Percentiles rank a stretch among this genome's conserved stretches.
phyloP scores from a whole-genome alignment of 2,113 vertebrate genomes.

The Nannobrachium achirus region DNA sequence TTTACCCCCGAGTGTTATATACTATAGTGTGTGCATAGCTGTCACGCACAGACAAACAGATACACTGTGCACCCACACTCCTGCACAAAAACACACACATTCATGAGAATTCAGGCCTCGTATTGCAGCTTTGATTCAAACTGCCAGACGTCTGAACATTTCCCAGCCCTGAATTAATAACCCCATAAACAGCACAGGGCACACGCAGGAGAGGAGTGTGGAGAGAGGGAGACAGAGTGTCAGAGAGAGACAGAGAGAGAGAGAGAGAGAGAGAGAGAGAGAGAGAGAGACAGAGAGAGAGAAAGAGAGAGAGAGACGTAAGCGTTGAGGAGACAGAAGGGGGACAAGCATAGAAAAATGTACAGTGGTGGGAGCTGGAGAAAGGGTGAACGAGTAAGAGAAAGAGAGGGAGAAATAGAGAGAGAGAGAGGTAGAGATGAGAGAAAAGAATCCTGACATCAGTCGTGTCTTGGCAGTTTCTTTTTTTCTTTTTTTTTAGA shows the following conservation, averaged over 20 bases:
- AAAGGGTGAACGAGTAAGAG: background rate
- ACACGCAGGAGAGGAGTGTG: background rate
- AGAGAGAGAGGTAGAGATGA: slow-evolving; percentile 32
- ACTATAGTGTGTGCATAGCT: too few species aligned
- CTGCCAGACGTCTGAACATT: slow-evolving; percentile 39
- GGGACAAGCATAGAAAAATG: background rate
- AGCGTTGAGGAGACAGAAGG: slow-evolving; percentile 36
- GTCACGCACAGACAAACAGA: background rate
- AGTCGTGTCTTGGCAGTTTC: slow-evolving; percentile 46
- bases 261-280: background rate
- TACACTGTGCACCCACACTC: slow-evolving; percentile 1
- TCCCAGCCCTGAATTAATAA: slow-evolving; percentile 47
- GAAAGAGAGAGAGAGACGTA: slow-evolving; percentile 4
- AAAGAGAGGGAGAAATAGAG: slow-evolving; percentile 18
- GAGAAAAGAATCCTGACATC: slow-evolving; percentile 53
- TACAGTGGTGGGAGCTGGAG: background rate
- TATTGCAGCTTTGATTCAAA: slow-evolving; percentile 54
- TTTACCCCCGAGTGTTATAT: too few species aligned
- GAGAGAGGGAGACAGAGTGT: background rate
- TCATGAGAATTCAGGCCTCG: slow-evolving; percentile 45
- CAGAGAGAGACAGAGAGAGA: background rate
- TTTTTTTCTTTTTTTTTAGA: slow-evolving; percentile 30
- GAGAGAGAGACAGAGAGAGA: too few species aligned
- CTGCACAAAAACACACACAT: slow-evolving; percentile 18
- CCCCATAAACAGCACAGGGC: slow-evolving; percentile 45